Base-by-base conservation (phyloP, 2,113 vertebrate genomes). In the Sprattus sprattus region DNA sequence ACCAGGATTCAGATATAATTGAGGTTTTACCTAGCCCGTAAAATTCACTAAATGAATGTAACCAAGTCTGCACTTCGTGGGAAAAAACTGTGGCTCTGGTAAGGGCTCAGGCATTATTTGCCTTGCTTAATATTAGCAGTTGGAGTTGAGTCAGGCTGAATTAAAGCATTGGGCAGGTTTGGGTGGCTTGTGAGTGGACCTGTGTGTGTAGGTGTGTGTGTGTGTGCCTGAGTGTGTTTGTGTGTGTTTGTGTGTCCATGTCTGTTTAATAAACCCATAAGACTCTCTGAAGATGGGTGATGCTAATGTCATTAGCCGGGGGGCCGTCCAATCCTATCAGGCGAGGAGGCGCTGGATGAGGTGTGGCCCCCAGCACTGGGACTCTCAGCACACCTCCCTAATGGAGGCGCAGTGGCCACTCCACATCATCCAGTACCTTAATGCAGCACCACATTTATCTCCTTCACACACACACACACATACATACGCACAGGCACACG, bases 321-420 rank as follows among this genome's bases (percentile, higher is more conserved):
- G 90, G 89, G 89, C 93, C 89, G 92, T 95, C 94, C 92, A 93
- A 94, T 93, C 92, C 93, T 94, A 95, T 94, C 92, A 93, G 93
- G 92, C 91, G 90, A 94, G 94, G 93, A 93, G 92, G 90, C 92
- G 93, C 5, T 92, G 93, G 91, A 92, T 91, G 82, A 87, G 87
- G 92, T 90, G 89, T 92, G 88, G 85, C 87, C 92, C 92, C 85
- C 93, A 89, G 89, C 92, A 92, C 92, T 22, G n/a, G 44, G 15
- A 45, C 57, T 20, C 22, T 28, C 20, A 22, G 20, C 4, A 25
- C 28, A 60, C 57, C 22, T 22, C 20, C n/a, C 22, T 60, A 60
- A 60, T 60, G 57, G 57, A 6, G 6, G 22, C 54, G 22, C 54
- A 60, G 3, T 0, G 5, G 20, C 9, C 57, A 6, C 20, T 60